Percentiles rank a stretch among this genome's conserved stretches.
Conservation (phyloP, 2,113 vertebrate species). For the Seriola rivoliana region DNA sequence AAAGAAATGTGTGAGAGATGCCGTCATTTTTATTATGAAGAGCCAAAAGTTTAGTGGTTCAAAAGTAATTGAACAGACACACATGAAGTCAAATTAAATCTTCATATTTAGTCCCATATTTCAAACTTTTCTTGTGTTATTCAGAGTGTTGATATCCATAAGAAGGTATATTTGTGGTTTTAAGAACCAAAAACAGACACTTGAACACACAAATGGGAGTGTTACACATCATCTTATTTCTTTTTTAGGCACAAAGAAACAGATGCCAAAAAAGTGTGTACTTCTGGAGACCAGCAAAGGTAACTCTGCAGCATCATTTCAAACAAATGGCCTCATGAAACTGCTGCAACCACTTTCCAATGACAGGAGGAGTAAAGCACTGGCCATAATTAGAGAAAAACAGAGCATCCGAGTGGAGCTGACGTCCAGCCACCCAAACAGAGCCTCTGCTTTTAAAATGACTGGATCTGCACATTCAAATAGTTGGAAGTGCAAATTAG, state of each 20-base stretch:
- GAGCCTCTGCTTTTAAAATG: slow-evolving; percentile 11
- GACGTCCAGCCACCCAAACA: no score
- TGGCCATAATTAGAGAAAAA: slow-evolving; percentile 11
- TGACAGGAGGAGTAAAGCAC: not conserved
- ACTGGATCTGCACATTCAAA: not conserved
- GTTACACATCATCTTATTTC: not conserved
- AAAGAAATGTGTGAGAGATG: no score
- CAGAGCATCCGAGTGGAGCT: not conserved
- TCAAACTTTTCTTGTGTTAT: no score
- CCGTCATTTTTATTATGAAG: no score
- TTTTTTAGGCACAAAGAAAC: not conserved
- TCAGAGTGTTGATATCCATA: no score
- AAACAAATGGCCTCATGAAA: slow-evolving; percentile 21
- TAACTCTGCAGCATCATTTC: slow-evolving; percentile 18
- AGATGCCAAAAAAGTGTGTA: not conserved
- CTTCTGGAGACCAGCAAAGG: slow-evolving; percentile 26
- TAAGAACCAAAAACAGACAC: not conserved
- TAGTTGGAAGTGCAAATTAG: slow-evolving; percentile 20
- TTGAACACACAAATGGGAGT: no score
- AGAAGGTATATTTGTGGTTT: no score
- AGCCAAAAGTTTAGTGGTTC: no score
- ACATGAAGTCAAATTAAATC: no score
- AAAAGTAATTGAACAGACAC: no score
- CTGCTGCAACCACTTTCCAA: slow-evolving; percentile 1
- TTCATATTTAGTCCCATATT: no score